Conservation (phyloP, 2,113 vertebrate genomes). For the Sinosuthora webbiana region DNA sequence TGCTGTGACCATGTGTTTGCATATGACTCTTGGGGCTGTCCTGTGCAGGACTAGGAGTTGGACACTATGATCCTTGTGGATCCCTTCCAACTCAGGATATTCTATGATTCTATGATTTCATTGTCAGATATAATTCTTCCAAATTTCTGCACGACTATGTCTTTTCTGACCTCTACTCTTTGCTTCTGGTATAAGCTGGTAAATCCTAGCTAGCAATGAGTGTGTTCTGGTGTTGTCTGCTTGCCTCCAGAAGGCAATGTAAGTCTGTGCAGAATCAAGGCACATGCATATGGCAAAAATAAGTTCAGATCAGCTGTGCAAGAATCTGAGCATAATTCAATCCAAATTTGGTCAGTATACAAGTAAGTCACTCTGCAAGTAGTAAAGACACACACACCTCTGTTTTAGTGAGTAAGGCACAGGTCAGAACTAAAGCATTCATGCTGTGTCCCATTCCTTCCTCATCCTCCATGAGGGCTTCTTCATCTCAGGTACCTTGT, state of each 20-base stretch:
- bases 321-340: neutral
- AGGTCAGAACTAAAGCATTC: neutral
- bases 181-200: neutral
- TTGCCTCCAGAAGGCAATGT: neutral
- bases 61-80: neutral
- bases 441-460: neutral
- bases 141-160: neutral
- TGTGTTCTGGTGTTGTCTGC: neutral
- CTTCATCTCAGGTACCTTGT: neutral
- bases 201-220: neutral
- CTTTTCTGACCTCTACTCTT: neutral
- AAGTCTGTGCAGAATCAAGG: neutral
- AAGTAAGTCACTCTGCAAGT: neutral
- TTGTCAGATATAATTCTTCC: neutral
- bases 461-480: neutral
- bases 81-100: neutral
- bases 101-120: neutral
- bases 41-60: neutral
- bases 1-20: neutral
- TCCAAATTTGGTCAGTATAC: neutral
- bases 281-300: neutral
- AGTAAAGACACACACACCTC: neutral
- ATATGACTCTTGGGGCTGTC: neutral
- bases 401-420: neutral
- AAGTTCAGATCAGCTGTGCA: neutral